Evolutionary conservation across 2,797 vertebrate genomes (phyloP), one percentile per base, ranked within the genome.

Genomic region (Pangasius macronema): DNA sequence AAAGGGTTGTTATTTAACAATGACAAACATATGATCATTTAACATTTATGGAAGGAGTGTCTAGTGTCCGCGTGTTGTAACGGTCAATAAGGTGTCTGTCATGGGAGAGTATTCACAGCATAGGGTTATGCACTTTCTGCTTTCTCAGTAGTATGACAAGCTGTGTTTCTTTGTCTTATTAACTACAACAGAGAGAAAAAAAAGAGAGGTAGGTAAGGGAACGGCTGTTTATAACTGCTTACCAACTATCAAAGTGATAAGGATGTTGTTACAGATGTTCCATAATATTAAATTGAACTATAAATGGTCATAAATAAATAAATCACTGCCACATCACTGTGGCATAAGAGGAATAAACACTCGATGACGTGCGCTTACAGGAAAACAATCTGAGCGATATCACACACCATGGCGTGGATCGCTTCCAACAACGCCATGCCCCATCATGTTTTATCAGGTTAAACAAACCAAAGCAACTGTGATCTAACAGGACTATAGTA

Each of bases 391-490:
- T 2, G 30, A 55, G 30, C 18, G 9, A 57, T 36, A 80, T 57
- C 76, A 27, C 79, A 81, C 10, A 24, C 22, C 6, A 39, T n/a
- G 22, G 16, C 27, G 27, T 67, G 39, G 59, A 46, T 24, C n/a
- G 1, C 27, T 70, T 39, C 10, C 3, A 14, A 36, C 55, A 84
- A 84, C 82, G 55, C 20, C n/a, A 24, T 36, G 65, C 20, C 46
- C 82, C 42, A 33, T 53, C 82, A 53, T 53, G 63, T 36, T 70
- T 70, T 70, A 55, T 84, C 82, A 84, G 49, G 49, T 84, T 49
- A 67, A 67, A 59, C 70, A 76, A 49, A 39, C 2, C 57, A 33
- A 33, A 75, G 18, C 13, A 8, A 55, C 72, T 77, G 61, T 53
- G 33, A 42, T 42, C 67, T 14, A 83, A 83, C 39, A 76, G 33